These are phyloP conservation scores for Momotus momota DNA, from an alignment of 2,797 vertebrate species.

Conservation along the genomic window DNA sequence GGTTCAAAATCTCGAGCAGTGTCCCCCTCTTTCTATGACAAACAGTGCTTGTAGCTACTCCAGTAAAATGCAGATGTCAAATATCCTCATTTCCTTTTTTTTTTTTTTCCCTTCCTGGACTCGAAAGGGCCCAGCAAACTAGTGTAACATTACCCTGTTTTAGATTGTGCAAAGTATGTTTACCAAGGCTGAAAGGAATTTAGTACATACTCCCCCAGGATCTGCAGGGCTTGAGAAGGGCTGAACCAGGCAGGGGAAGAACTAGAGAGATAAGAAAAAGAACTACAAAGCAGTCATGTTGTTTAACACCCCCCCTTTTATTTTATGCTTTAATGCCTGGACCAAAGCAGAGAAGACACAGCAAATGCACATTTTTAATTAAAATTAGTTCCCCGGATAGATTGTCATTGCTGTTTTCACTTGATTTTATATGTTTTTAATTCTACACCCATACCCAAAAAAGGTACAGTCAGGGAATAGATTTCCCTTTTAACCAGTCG, in stretches of 20 bases:
- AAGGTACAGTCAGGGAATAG: neutral
- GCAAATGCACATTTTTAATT: neutral
- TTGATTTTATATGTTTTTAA: neutral
- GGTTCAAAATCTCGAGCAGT: neutral
- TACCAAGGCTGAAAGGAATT: slow-evolving; percentile 69
- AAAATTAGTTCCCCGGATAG: neutral
- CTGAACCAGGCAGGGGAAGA: neutral
- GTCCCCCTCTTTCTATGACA: neutral
- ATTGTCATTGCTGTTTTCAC: neutral
- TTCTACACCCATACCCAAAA: neutral
- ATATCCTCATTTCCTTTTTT: neutral
- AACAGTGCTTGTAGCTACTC: neutral
- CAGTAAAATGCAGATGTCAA: neutral
- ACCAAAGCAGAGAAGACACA: neutral
- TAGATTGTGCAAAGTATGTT: slow-evolving; percentile 49
- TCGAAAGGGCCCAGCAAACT: neutral
- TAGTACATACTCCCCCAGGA: neutral
- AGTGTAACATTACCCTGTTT: slow-evolving; percentile 31
- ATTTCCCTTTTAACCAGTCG: neutral
- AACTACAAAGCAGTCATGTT: neutral
- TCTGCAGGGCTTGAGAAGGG: neutral
- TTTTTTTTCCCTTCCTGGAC: neutral
- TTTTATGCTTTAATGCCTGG: slow-evolving; percentile 1
- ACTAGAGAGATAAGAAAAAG: neutral
- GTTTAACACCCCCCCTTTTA: neutral